Evolutionary conservation across 2,888 invertebrate genomes (phyloP), one percentile per base, ranked within the genome.

Genomic region (Parasteatoda lunata): DNA sequence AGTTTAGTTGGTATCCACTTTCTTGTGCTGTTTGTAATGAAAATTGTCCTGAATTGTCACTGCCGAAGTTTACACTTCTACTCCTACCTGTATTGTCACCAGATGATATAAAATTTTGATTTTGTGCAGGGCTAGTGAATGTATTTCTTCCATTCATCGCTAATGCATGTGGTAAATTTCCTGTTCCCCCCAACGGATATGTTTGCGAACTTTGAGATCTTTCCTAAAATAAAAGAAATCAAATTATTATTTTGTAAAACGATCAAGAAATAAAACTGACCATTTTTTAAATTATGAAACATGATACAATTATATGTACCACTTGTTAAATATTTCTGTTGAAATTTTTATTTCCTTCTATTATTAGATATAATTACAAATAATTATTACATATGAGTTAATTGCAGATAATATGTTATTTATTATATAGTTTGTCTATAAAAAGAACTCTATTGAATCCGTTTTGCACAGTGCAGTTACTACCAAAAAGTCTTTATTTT

Each of bases 21-120:
- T 79, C 88, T 48, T 88, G 88, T 5, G 65, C 71, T 47, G 78
- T 76, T 76, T 88, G 76, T 4, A 88, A 70, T 3, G 83, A 88
- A 75, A 88, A 88, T 15, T 84, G 83, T 0, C 83, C 78, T 15
- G 47, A n/a, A 6, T 70, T 49, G 5, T 54, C 70, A 51, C 52
- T 4, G 3, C 66, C 66, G 5, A 49, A 30, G 11, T 48, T 45
- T 48, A 13, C 47, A 54, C 8, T 6, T 30, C 47, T 59, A 59
- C n/a, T 9, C 8, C 47, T 47, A 9, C 47, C 13, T 3, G 70
- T 70, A 7, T 48, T 52, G n/a, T 5, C 77, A 15, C 52, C 30
- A 8, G 49, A 45, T 59, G 54, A n/a, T 15, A 30, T 30, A 30
- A 30, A 30, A 2, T 30, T 30, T 30, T 30, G 30, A 30, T 30